Base-by-base conservation (phyloP, 2,113 vertebrate genomes). In the Lates calcarifer region DNA sequence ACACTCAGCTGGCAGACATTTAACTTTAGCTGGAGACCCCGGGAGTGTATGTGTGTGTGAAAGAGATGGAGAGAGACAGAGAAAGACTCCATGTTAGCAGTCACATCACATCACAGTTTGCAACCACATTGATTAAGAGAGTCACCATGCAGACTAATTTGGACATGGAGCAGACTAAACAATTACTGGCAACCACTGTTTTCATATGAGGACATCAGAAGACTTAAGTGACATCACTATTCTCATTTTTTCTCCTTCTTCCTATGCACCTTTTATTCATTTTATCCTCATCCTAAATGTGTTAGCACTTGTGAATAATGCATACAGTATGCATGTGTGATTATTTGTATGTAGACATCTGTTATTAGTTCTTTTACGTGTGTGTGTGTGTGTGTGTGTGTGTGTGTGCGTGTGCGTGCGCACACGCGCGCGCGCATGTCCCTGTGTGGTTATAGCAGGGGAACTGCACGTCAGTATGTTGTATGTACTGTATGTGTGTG, bases 51-150 rank as follows among this genome's bases (percentile, higher is more conserved):
- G 69, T 82, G 73, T 39, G 55, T 47, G 73, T 15, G 61, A 20
- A 49, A 9, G 13, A 22, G 56, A 43, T 58, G 57, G 64, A 14
- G 75, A 57, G 57, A 62, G 58, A 60, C 15, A 26, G 51, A 90
- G 83, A 81, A 60, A 81, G 81, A 85, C 79, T 82, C 62, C 71
- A 80, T 90, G 90, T 94, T 94, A 90, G 85, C 90, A 94, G 93
- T 94, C 93, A 87, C 83, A 93, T 93, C 93, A 93, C 93, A 95
- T 93, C 89, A 84, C 89, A 85, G 89, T 91, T 88, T 86, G 86
- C 85, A 92, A 74, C 81, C 89, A 87, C 87, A 90, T 84, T 92
- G 86, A 93, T 92, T 93, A 90, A 91, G 80, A 89, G 79, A 91
- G 88, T 81, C 86, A 78, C 87, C 84, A 83, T 86, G 87, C 89